A percentile compares a stretch with the other conserved stretches of the same genome.
Conservation (phyloP, 2,888 invertebrate species). For the Volucella inanis region DNA sequence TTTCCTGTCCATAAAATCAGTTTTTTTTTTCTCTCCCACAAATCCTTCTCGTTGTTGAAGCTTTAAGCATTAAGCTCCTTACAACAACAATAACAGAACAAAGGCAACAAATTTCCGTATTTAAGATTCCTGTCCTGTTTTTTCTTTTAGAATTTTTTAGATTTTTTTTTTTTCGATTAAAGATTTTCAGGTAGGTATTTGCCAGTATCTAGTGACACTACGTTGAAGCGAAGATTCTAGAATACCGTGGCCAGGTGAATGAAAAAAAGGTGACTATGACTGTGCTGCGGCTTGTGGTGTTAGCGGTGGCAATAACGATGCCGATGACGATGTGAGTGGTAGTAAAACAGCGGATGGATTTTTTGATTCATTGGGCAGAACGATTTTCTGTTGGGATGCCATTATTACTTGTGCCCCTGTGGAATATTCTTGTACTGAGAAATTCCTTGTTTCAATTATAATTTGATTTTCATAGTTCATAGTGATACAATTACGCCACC, state of each 20-base stretch:
- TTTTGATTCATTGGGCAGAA: conserved; percentile 54
- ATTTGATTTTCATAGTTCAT: conserved; percentile 23
- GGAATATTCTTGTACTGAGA: neutral
- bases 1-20: conserved; percentile 2
- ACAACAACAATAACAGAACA: conserved; percentile 22
- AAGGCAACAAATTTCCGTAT: conserved; percentile 39
- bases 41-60: conserved; percentile 17
- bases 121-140: conserved; percentile 32
- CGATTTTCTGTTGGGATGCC: conserved; percentile 43
- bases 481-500: neutral
- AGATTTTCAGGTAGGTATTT: conserved; percentile 22
- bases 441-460: conserved; percentile 37
- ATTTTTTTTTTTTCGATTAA: conserved; percentile 14
- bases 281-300: neutral
- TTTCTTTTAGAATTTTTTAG: conserved; percentile 22
- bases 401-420: conserved; percentile 11
- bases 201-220: neutral
- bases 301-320: neutral
- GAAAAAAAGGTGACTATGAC: conserved; percentile 3
- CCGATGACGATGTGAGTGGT: neutral
- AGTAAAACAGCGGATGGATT: conserved; percentile 49
- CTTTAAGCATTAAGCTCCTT: conserved; percentile 16
- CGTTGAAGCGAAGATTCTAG: neutral
- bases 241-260: conserved; percentile 2
- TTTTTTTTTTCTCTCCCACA: neutral